Conservation (phyloP, 2,888 invertebrate genomes). For the Caenorhabditis angaria region DNA sequence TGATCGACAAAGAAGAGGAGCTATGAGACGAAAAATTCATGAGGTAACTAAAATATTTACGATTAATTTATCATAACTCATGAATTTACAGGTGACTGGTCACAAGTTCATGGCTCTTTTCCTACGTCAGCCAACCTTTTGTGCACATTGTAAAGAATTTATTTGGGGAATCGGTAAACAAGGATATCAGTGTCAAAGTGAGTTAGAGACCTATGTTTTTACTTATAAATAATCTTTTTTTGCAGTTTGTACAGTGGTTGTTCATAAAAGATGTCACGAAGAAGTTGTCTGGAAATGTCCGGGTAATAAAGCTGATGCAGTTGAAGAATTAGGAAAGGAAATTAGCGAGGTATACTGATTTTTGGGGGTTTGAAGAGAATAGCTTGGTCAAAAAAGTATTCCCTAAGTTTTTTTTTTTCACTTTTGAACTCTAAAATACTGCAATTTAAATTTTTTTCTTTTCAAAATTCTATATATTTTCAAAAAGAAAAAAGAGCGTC, state of each 20-base stretch:
- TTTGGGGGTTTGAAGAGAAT: too few relatives aligned
- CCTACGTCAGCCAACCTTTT: constrained; percentile 97
- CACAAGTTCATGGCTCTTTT: constrained; percentile 99
- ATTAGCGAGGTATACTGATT: constrained; percentile 24
- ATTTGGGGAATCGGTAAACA: constrained; percentile 83
- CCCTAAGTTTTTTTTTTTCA: too few relatives aligned
- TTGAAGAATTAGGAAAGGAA: constrained; percentile 61
- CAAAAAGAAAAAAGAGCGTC: too few relatives aligned
- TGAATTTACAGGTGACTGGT: constrained; percentile 82
- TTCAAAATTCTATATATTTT: too few relatives aligned
- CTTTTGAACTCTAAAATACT: constrained; percentile 32
- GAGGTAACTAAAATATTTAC: constrained; percentile 46
- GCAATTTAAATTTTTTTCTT: background rate
- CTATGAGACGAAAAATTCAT: constrained; percentile 96
- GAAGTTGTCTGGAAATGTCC: constrained; percentile 98
- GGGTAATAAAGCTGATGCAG: constrained; percentile 81
- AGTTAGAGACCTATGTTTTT: constrained; percentile 33
- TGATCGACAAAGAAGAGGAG: constrained; percentile 86
- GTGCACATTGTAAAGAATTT: constrained; percentile 98
- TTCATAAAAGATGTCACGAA: constrained; percentile 97
- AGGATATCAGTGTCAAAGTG: constrained; percentile 76
- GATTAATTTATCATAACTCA: background rate
- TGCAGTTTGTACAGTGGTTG: constrained; percentile 97
- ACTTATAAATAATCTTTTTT: constrained; percentile 46
- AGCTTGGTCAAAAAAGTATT: too few relatives aligned